A percentile compares a stretch with the other conserved stretches of the same genome.
Evolutionary conservation across 2,113 vertebrate species (phyloP).

Genomic region (Melanerpes aurifrons): DNA sequence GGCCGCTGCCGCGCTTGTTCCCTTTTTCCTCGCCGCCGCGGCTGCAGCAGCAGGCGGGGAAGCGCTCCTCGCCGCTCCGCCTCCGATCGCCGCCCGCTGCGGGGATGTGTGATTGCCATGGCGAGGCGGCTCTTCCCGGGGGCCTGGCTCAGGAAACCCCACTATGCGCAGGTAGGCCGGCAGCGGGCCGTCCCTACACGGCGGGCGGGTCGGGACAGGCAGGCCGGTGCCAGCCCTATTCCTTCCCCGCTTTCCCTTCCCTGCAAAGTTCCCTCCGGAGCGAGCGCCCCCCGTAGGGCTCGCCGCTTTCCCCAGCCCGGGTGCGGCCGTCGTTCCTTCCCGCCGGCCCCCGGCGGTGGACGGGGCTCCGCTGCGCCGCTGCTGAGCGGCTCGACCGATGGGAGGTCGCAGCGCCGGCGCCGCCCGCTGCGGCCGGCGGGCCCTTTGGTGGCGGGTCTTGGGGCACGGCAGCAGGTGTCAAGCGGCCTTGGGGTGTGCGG

Average conservation of each 20-base stretch:
- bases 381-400: not conserved
- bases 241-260: not conserved
- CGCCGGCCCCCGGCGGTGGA: not conserved
- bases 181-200: not conserved
- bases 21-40: not conserved
- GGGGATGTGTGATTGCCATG: conserved; percentile 90
- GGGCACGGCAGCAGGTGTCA: not conserved
- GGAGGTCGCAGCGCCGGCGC: not conserved
- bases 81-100: conserved; percentile 59
- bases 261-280: not conserved
- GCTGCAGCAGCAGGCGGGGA: conserved; percentile 35
- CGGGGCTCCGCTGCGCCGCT: not conserved
- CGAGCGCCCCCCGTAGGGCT: not conserved
- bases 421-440: not conserved
- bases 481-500: not conserved
- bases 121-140: conserved; percentile 86
- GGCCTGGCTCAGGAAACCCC: conserved; percentile 84
- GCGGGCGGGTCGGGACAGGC: not conserved
- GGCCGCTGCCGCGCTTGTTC: not conserved
- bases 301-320: not conserved
- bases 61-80: conserved; percentile 29
- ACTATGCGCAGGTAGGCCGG: conserved; percentile 86
- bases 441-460: not conserved
- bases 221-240: not conserved
- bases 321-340: not conserved